Evolutionary conservation across 1,140 invertebrate species (phyloP).

Genomic region (Homarus americanus): DNA sequence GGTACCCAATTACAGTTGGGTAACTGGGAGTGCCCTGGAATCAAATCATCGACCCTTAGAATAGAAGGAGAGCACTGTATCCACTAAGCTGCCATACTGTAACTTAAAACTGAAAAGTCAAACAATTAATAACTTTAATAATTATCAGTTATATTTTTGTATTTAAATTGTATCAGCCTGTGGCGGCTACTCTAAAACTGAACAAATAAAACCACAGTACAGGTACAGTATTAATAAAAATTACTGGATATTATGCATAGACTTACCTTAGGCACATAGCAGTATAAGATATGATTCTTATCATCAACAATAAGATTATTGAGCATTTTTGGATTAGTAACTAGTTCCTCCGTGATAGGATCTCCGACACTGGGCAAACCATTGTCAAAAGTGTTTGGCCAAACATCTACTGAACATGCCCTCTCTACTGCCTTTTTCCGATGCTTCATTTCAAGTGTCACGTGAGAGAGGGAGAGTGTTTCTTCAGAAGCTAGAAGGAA

Average conservation of each 20-base stretch:
- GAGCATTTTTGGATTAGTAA: conserved; percentile 27
- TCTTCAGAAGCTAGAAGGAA: background rate
- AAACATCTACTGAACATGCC: background rate
- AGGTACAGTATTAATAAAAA: too few species aligned
- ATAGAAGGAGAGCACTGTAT: too few species aligned
- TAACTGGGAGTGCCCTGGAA: too few species aligned
- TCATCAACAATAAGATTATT: conserved; percentile 85
- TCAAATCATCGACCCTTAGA: too few species aligned
- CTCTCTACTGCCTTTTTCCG: conserved; percentile 1
- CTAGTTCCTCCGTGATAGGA: conserved; percentile 21
- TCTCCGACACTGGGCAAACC: background rate
- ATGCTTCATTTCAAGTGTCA: conserved; percentile 10
- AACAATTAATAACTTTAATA: too few species aligned
- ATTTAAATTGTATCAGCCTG: too few species aligned
- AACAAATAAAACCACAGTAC: too few species aligned
- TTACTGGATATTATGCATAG: conserved; percentile 63
- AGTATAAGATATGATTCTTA: conserved; percentile 90
- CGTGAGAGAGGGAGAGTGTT: background rate
- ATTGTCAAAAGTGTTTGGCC: background rate
- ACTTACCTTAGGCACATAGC: conserved; percentile 94
- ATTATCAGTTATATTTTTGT: too few species aligned
- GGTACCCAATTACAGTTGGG: too few species aligned
- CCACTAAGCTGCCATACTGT: too few species aligned
- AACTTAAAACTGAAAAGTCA: too few species aligned
- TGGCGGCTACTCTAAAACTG: too few species aligned